phyloP scores from a whole-genome alignment of 2,888 invertebrate genomes.

The Dicranocentrus wangi region DNA sequence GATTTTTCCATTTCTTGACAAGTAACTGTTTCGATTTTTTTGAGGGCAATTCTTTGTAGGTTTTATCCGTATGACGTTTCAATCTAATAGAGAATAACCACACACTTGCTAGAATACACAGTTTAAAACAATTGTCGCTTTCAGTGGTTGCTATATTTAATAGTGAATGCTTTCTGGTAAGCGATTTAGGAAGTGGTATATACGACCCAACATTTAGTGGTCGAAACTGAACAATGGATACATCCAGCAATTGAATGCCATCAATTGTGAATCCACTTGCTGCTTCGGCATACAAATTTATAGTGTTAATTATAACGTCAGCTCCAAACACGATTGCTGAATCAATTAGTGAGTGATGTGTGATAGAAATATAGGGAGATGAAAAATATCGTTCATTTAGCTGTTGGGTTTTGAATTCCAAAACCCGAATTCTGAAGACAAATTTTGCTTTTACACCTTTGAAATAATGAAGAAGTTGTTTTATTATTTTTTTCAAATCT shows the following conservation, averaged over 20 bases:
- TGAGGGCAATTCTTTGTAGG: neutral
- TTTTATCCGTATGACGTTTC: neutral
- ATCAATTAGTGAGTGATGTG: neutral
- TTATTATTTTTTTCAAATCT: neutral
- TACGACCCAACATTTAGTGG: neutral
- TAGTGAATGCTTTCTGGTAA: neutral
- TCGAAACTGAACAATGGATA: neutral
- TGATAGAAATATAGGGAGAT: neutral
- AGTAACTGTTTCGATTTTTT: neutral
- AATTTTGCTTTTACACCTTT: neutral
- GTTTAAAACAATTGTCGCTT: constrained; percentile 14
- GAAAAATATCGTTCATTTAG: neutral
- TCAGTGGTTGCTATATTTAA: neutral
- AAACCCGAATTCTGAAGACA: neutral
- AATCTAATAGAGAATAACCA: neutral
- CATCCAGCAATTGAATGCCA: neutral
- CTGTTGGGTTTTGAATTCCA: neutral
- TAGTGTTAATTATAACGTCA: neutral
- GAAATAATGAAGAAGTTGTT: neutral
- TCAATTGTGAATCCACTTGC: neutral
- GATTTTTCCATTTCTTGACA: neutral
- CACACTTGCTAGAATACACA: neutral
- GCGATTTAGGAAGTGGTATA: neutral
- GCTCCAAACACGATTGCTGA: neutral
- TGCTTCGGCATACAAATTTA: neutral